Evolutionary conservation across 2,113 vertebrate genomes (phyloP), one percentile per base, ranked within the genome.

Genomic region (Solea senegalensis): DNA sequence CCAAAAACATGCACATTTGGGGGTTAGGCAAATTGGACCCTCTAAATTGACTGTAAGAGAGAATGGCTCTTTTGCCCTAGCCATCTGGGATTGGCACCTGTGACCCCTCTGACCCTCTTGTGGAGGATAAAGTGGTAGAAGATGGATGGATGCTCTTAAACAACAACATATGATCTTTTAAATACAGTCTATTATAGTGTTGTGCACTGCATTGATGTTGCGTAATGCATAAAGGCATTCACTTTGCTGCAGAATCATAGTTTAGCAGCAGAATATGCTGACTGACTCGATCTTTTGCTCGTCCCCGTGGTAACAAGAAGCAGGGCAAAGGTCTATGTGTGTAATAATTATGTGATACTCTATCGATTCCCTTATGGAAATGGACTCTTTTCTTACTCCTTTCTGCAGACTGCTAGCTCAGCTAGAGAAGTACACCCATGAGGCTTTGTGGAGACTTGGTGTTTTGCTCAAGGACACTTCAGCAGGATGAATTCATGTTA

Each of bases 361-460:
- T 70, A 85, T 86, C 76, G 81, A 84, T 84, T 69, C 67, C 63
- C 26, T 45, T 66, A 77, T 82, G 76, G 74, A 85, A 77, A 86
- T 84, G 69, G 43, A 69, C 64, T 59, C 75, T 82, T 80, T 83
- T 52, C 81, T 84, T 73, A 70, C 59, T 54, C 65, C 66, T 78
- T 58, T 66, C 65, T 3, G 8, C 46, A 65, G 67, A 62, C 56
- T 63, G 68, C 70, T 65, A 28, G 54, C 70, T 81, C 72, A 74
- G 69, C 62, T 14, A 16, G 28, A 63, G 59, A 69, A 69, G 64
- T 67, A 39, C 49, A 43, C 78, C 64, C 56, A 7, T 9, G 45
- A 69, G 65, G 56, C 67, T 55, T 34, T 43, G 52, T 52, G 48
- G 51, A 66, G 50, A 65, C 60, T 62, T 28, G 41, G 39, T 70